Evolutionary conservation across 2,113 vertebrate genomes (phyloP), one percentile per base, ranked within the genome.

Genomic region (Promerops cafer): DNA sequence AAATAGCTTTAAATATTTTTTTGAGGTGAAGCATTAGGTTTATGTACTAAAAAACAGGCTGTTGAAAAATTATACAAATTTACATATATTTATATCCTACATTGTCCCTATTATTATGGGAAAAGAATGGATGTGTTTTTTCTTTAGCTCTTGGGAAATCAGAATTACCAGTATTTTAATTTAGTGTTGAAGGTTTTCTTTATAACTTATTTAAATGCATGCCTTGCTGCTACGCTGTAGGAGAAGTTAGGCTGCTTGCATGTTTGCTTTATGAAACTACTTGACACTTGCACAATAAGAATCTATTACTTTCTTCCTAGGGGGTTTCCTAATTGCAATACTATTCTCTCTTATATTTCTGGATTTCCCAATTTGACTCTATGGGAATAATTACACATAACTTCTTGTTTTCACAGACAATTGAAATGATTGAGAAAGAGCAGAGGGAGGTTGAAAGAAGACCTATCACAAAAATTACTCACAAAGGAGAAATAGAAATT

Each of bases 351-450:
- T 50, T 81, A 3, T 42, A 23, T 76, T 52, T 82, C 15, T 65
- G 11, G 6, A 53, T 77, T 74, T 88, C 27, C 44, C 44, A n/a
- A 31, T 85, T 69, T 45, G 70, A 42, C 37, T 44, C 2, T 22
- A 13, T 71, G n/a, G 9, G 31, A 83, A 17, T 76, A 66, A 80
- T 69, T 49, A 9, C 21, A 31, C 3, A 1, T 47, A 42, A 39
- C 16, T 60, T 40, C 13, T 13, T 92, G n/a, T 70, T 86, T 96
- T 89, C 81, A 54, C 98, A 99, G 99, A 99, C 99, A 35, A 99
- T 99, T 97, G 99, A 99, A 98, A 99, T 99, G 99, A 99, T 99
- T 37, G 99, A 99, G 96, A 99, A 99, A 94, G 99, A 99, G 68
- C 99, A 99, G 97, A 98, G 99, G 79, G 99, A 99, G 97, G 99